Percentiles rank a stretch among this genome's conserved stretches.
These are phyloP conservation scores for Girardinus metallicus DNA, from an alignment of 2,797 vertebrate species.

Conservation along the genomic window DNA sequence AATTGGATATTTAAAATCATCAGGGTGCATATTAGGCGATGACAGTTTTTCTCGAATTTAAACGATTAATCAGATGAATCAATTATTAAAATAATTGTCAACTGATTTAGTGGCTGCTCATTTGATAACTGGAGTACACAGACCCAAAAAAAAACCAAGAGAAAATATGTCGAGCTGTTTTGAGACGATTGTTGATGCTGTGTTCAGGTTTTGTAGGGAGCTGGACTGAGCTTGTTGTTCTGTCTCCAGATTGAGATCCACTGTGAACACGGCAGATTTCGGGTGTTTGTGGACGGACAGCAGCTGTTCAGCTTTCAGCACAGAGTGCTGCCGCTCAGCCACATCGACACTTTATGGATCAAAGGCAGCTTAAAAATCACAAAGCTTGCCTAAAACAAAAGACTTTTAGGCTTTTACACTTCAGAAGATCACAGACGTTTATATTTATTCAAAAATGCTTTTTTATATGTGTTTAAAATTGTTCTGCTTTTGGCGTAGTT, in stretches of 20 bases:
- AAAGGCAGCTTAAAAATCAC: slow-evolving; percentile 90
- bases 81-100: no score
- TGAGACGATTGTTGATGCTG: neutral
- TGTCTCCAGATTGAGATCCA: slow-evolving; percentile 87
- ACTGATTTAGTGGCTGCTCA: no score
- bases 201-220: neutral
- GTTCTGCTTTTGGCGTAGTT: neutral
- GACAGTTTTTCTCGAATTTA: no score
- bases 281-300: slow-evolving; percentile 91
- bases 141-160: no score
- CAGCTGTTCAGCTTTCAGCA: slow-evolving; percentile 94
- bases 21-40: no score
- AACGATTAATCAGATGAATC: no score
- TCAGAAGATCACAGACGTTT: neutral
- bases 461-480: neutral
- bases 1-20: no score
- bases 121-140: no score
- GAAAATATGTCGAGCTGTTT: neutral
- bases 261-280: slow-evolving; percentile 89
- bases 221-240: neutral
- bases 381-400: slow-evolving; percentile 86
- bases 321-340: slow-evolving; percentile 82
- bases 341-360: slow-evolving; percentile 92
- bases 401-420: neutral
- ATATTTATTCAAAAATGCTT: neutral